These are phyloP conservation scores for Leptoteleia sp. DNA, from an alignment of 1,140 invertebrate genomes.

Conservation along the genomic window DNA sequence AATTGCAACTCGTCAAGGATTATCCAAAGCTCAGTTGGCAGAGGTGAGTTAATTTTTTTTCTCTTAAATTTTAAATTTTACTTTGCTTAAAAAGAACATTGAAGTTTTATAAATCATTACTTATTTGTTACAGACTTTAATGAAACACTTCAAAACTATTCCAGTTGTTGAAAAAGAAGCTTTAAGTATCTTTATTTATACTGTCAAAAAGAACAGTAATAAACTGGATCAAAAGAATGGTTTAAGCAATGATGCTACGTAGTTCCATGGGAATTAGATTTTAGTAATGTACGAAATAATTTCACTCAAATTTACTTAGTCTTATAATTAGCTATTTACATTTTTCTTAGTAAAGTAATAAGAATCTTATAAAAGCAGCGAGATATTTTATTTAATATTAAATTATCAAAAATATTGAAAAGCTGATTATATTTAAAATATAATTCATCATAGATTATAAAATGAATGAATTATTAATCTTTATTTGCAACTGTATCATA, in stretches of 20 bases:
- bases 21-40: slow-evolving; percentile 96
- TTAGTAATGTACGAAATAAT: slow-evolving; percentile 28
- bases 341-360: too few relatives aligned
- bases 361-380: too few relatives aligned
- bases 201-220: slow-evolving; percentile 96
- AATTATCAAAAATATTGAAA: too few relatives aligned
- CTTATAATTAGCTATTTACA: slow-evolving; percentile 57
- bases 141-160: slow-evolving; percentile 97
- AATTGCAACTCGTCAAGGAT: slow-evolving; percentile 91
- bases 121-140: slow-evolving; percentile 86
- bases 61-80: neutral
- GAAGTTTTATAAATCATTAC: too few relatives aligned
- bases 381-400: too few relatives aligned
- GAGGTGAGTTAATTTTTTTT: slow-evolving; percentile 87
- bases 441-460: too few relatives aligned
- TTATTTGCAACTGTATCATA: too few relatives aligned
- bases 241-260: slow-evolving; percentile 84
- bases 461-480: too few relatives aligned
- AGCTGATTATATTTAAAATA: too few relatives aligned
- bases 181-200: slow-evolving; percentile 97
- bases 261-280: slow-evolving; percentile 64
- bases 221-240: slow-evolving; percentile 95
- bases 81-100: too few relatives aligned
- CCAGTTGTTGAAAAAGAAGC: slow-evolving; percentile 97
- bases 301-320: slow-evolving; percentile 60